Evolutionary conservation across 2,888 invertebrate species (phyloP).

Genomic region (Crioceris asparagi): DNA sequence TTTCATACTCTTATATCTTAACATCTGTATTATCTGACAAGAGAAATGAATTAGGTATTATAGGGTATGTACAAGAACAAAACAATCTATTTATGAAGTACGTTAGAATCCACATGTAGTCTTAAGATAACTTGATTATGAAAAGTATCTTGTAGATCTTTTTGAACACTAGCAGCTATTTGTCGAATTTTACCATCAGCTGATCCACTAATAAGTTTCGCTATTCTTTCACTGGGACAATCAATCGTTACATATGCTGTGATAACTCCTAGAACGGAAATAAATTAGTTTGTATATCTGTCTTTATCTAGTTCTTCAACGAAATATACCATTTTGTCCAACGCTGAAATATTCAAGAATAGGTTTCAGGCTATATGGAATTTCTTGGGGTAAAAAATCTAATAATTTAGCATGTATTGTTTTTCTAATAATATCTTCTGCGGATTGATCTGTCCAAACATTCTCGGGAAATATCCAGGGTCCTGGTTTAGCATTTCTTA

Average conservation of each 20-base stretch:
- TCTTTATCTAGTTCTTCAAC: neutral
- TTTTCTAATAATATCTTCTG: constrained; percentile 56
- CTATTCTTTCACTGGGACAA: constrained; percentile 52
- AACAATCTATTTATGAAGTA: no score
- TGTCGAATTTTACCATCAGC: constrained; percentile 58
- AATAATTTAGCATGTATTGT: constrained; percentile 75
- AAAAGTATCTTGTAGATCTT: constrained; percentile 34
- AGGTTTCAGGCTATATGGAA: constrained; percentile 68
- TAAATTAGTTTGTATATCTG: neutral
- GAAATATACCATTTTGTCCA: constrained; percentile 13
- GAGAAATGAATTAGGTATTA: no score
- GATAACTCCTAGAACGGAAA: constrained; percentile 39
- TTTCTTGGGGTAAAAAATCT: constrained; percentile 72
- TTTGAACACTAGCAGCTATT: constrained; percentile 46
- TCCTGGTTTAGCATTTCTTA: constrained; percentile 51
- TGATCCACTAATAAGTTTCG: constrained; percentile 55
- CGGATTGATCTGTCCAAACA: constrained; percentile 62
- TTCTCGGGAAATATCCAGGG: constrained; percentile 58
- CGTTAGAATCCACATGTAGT: no score
- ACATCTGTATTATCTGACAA: no score
- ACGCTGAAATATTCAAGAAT: constrained; percentile 56
- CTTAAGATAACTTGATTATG: constrained; percentile 30
- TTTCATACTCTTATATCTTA: no score
- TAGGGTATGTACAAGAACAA: no score
- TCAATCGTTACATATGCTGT: constrained; percentile 48